phyloP scores from a whole-genome alignment of 2,113 vertebrate species.

The Charadrius vociferus region DNA sequence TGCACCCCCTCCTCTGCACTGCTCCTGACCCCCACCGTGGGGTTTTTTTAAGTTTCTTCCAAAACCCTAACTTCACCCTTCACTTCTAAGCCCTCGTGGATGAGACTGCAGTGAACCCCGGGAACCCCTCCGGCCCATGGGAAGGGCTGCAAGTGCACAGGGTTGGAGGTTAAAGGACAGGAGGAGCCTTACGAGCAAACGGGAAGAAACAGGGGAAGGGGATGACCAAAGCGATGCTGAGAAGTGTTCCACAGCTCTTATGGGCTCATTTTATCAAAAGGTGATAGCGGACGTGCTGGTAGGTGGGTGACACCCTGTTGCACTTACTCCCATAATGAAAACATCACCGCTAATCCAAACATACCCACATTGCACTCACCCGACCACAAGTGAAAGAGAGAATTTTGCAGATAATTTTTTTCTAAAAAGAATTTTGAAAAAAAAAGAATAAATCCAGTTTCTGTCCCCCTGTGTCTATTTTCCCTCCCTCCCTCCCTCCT shows the following conservation, averaged over 20 bases:
- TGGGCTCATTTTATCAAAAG: rapidly evolving
- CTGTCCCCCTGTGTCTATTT: neutral
- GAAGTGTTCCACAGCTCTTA: neutral
- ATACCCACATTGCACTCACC: rapidly evolving
- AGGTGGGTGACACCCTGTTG: neutral
- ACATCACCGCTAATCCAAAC: neutral
- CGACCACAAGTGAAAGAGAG: neutral
- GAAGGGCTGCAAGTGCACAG: neutral
- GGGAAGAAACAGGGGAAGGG: neutral
- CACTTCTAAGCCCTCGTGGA: too few species aligned
- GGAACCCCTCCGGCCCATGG: rapidly evolving
- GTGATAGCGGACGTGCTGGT: rapidly evolving
- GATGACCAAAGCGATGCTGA: neutral
- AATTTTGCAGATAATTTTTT: neutral
- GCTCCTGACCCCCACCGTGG: too few species aligned
- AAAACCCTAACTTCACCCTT: too few species aligned
- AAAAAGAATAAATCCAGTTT: neutral
- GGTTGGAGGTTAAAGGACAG: neutral
- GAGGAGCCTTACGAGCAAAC: neutral
- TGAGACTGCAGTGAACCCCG: too few species aligned
- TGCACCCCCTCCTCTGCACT: too few species aligned
- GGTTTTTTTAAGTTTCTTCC: too few species aligned
- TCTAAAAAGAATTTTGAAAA: neutral
- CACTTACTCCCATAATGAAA: neutral
- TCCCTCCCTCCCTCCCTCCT: neutral